Evolutionary conservation across 2,797 vertebrate genomes (phyloP), one percentile per base, ranked within the genome.

Genomic region (Cossypha niveicapilla): DNA sequence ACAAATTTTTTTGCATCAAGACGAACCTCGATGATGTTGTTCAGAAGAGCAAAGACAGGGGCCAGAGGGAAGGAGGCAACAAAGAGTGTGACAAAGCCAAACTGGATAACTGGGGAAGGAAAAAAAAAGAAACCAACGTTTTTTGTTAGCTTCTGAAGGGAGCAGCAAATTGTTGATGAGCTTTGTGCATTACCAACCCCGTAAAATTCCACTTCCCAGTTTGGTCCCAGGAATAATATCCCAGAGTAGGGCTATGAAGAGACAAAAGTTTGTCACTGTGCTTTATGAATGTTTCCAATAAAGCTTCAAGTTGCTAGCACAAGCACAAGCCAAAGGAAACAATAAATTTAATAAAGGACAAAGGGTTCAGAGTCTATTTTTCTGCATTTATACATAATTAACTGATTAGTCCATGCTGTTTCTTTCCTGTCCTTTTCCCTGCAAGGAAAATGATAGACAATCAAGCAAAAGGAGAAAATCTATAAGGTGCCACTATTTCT

Each of bases 61-160:
- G 99, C 99, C 98, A 99, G 96, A 1, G 99, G 99, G 79, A 99
- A 99, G 57, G 99, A 99, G 66, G 99, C 99, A 95, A 99, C 99
- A 27, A 99, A 99, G 42, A 99, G 98, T 13, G 99, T 98, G 84
- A 99, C 99, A 45, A 99, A 99, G 22, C 99, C 99, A 34, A 99
- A 99, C 96, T 99, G 99, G 97, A 99, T 99, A 92, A 99, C 99
- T 99, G 93, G 14, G 2, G 1, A 2, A 4, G 6, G 22, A 23
- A 27, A 19, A 30, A 63, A 8, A 47, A 24, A 30, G 51, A 93
- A 8, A 74, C 1, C 5, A 48, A 28, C 1, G 1, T 1, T 60
- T 78, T 73, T 48, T 45, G 3, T 14, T 34, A 44, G 6, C 7
- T 56, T 75, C 48, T 86, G 57, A 79, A 76, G 32, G 32, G 6